phyloP scores from a whole-genome alignment of 1,140 invertebrate species.

The Acromyrmex heyeri region DNA sequence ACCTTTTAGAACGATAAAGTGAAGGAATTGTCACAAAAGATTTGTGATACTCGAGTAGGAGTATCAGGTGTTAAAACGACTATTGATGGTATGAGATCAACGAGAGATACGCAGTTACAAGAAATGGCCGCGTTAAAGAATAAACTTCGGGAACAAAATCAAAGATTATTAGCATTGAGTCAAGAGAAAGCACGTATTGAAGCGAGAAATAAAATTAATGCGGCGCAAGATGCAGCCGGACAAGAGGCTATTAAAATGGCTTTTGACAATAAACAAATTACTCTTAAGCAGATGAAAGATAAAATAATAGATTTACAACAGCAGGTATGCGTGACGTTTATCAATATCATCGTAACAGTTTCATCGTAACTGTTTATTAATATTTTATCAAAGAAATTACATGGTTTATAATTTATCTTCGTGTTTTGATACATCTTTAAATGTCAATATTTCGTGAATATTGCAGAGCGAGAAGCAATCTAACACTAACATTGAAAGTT shows the following conservation, averaged over 20 bases:
- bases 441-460: too few species aligned
- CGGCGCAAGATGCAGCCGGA: slow-evolving; percentile 85
- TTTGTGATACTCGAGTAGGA: slow-evolving; percentile 94
- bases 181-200: slow-evolving; percentile 95
- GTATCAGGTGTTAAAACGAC: slow-evolving; percentile 97
- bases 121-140: slow-evolving; percentile 96
- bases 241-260: slow-evolving; percentile 90
- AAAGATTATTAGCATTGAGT: slow-evolving; percentile 91
- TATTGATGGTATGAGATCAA: slow-evolving; percentile 98
- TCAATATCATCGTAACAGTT: neutral
- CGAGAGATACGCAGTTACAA: slow-evolving; percentile 95
- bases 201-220: slow-evolving; percentile 90
- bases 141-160: slow-evolving; percentile 94
- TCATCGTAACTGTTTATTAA: neutral
- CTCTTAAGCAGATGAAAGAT: slow-evolving; percentile 94
- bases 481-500: too few species aligned
- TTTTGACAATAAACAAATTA: slow-evolving; percentile 93
- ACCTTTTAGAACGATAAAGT: slow-evolving; percentile 91
- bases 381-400: neutral
- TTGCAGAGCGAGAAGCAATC: too few species aligned
- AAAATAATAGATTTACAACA: slow-evolving; percentile 90
- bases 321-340: slow-evolving; percentile 84
- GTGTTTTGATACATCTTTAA: too few species aligned
- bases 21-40: slow-evolving; percentile 94
- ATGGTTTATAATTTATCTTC: too few species aligned